Conservation (phyloP, 2,888 invertebrate species). For the Thymelicus acteon region DNA sequence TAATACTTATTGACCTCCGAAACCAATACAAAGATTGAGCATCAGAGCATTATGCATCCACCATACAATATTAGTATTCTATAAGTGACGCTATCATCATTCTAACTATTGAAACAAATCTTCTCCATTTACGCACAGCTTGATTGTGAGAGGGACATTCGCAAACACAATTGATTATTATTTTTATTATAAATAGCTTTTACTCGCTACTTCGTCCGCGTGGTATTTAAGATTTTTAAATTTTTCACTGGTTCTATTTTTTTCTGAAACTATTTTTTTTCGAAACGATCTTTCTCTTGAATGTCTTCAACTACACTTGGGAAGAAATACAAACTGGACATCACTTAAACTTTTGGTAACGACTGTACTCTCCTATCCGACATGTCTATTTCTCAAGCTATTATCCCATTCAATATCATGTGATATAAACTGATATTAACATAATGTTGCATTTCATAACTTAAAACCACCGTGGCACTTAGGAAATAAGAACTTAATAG, state of each 20-base stretch:
- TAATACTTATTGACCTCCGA: too few relatives aligned
- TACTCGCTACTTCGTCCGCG: too few relatives aligned
- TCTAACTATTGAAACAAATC: conserved; percentile 31
- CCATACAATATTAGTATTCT: conserved; percentile 18
- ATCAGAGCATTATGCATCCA: too few relatives aligned
- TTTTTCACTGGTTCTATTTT: too few relatives aligned
- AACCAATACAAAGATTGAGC: too few relatives aligned
- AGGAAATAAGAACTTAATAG: background rate
- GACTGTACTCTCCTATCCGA: conserved; percentile 4
- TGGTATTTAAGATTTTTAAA: too few relatives aligned
- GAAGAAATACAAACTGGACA: background rate
- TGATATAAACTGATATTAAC: conserved; percentile 24
- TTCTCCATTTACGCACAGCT: conserved; percentile 33
- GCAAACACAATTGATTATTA: conserved; percentile 12
- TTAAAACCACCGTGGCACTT: conserved; percentile 12
- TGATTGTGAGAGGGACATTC: conserved; percentile 17
- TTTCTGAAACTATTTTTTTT: too few relatives aligned
- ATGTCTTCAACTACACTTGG: background rate
- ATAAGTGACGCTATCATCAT: conserved; percentile 30
- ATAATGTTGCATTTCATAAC: conserved; percentile 26
- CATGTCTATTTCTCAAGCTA: conserved; percentile 29
- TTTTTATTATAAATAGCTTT: too few relatives aligned
- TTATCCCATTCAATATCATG: conserved; percentile 24
- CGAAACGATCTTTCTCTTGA: too few relatives aligned
- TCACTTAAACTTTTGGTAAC: background rate